These are phyloP conservation scores for Acropternis orthonyx DNA, from an alignment of 2,797 vertebrate species.

Conservation along the genomic window DNA sequence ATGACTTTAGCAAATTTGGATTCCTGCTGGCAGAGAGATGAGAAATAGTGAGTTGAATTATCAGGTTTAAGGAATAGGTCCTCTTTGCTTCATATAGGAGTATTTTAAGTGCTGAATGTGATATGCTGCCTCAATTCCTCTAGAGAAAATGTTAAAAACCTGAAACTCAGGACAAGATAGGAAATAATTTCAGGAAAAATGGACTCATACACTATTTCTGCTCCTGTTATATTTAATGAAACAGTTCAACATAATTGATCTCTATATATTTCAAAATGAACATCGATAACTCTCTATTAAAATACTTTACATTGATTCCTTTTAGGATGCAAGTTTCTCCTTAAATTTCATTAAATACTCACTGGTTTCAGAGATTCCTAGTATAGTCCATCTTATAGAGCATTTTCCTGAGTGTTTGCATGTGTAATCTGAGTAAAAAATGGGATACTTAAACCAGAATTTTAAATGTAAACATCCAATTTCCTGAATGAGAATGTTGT, in stretches of 20 bases:
- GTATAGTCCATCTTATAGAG: not conserved
- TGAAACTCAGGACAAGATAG: not conserved
- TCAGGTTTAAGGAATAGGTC: not conserved
- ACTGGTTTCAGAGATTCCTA: not conserved
- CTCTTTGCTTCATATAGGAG: not conserved
- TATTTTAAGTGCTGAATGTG: not conserved
- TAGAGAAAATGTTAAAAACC: not conserved
- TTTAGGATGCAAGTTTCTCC: not conserved
- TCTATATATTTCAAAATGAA: not conserved
- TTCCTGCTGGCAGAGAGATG: not conserved
- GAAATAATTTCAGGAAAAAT: not conserved
- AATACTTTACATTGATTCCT: not conserved
- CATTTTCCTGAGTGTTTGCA: not conserved
- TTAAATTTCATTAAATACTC: not conserved
- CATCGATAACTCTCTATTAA: not conserved
- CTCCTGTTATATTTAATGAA: not conserved
- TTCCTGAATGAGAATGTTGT: not conserved
- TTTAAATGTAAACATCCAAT: not conserved
- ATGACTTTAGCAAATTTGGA: not conserved
- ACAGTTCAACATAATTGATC: not conserved
- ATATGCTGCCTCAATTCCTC: not conserved
- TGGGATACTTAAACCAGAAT: not conserved
- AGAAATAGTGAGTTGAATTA: constrained; percentile 22
- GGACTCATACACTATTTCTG: not conserved
- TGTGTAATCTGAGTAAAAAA: not conserved